Evolutionary conservation across 2,113 vertebrate species (phyloP).

Genomic region (Ptilonorhynchus violaceus): DNA sequence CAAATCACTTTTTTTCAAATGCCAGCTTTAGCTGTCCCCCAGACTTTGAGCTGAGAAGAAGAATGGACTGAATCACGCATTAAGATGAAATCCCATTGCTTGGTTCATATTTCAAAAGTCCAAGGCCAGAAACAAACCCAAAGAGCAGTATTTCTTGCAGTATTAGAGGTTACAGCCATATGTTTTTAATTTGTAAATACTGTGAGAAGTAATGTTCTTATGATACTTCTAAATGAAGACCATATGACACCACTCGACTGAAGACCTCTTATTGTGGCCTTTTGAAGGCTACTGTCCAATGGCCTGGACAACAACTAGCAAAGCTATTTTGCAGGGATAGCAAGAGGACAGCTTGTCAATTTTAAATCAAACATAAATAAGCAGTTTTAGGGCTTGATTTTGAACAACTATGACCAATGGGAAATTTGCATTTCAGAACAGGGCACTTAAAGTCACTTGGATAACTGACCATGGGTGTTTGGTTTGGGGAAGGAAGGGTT

Average conservation of each 20-base stretch:
- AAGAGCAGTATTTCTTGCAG: constrained; percentile 63
- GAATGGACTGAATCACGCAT: constrained; percentile 56
- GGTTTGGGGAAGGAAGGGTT: neutral
- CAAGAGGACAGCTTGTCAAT: neutral
- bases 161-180: constrained; percentile 64
- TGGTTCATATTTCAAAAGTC: constrained; percentile 71
- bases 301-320: constrained; percentile 30
- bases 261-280: constrained; percentile 23
- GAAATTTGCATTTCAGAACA: neutral
- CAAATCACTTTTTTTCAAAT: constrained; percentile 31
- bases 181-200: constrained; percentile 76
- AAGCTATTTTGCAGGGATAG: neutral
- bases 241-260: constrained; percentile 63
- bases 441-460: neutral
- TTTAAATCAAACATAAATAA: neutral
- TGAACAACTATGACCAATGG: neutral
- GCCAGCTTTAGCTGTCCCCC: neutral
- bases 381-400: neutral
- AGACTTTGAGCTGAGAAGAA: constrained; percentile 13
- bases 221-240: constrained; percentile 73
- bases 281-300: constrained; percentile 44
- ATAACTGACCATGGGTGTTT: neutral
- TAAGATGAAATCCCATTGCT: constrained; percentile 63
- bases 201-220: constrained; percentile 74
- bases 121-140: constrained; percentile 49